These are phyloP conservation scores for Coranthus polyacanthus DNA, from an alignment of 2,797 vertebrate species.

Conservation along the genomic window DNA sequence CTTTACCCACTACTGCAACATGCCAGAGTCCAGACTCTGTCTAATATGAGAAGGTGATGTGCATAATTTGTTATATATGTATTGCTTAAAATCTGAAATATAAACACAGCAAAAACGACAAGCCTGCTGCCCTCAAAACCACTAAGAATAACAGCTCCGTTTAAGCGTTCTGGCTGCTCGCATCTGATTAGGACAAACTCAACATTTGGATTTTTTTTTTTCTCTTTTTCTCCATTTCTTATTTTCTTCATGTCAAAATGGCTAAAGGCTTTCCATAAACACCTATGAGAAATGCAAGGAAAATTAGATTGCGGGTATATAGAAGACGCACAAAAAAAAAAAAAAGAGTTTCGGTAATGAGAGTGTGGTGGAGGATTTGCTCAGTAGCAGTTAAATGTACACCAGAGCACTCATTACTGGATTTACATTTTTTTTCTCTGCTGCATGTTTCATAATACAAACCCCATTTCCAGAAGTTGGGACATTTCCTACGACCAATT, in stretches of 20 bases:
- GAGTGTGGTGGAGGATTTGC: conserved; percentile 43
- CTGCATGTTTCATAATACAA: conserved; percentile 41
- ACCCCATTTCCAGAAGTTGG: no score
- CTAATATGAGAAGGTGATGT: conserved; percentile 84
- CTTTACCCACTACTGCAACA: conserved; percentile 66
- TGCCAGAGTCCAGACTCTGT: conserved; percentile 74
- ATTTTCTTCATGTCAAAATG: conserved; percentile 62
- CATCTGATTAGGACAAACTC: conserved; percentile 79
- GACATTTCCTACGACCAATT: no score
- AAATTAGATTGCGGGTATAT: conserved; percentile 63
- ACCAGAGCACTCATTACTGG: conserved; percentile 52
- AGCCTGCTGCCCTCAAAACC: conserved; percentile 74
- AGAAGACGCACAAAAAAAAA: conserved; percentile 43
- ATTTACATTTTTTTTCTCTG: conserved; percentile 46
- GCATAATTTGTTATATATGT: conserved; percentile 85
- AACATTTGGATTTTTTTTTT: conserved; percentile 40
- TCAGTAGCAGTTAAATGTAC: conserved; percentile 15
- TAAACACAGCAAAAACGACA: conserved; percentile 78
- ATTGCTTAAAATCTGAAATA: conserved; percentile 79
- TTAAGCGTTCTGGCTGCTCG: conserved; percentile 66
- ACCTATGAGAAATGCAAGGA: conserved; percentile 69
- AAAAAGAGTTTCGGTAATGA: conserved; percentile 56
- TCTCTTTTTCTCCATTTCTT: conserved; percentile 35
- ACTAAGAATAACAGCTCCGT: conserved; percentile 76
- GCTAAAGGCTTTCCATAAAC: conserved; percentile 78